These are phyloP conservation scores for Silvanus unidentatus DNA, from an alignment of 2,888 invertebrate genomes.

Conservation along the genomic window DNA sequence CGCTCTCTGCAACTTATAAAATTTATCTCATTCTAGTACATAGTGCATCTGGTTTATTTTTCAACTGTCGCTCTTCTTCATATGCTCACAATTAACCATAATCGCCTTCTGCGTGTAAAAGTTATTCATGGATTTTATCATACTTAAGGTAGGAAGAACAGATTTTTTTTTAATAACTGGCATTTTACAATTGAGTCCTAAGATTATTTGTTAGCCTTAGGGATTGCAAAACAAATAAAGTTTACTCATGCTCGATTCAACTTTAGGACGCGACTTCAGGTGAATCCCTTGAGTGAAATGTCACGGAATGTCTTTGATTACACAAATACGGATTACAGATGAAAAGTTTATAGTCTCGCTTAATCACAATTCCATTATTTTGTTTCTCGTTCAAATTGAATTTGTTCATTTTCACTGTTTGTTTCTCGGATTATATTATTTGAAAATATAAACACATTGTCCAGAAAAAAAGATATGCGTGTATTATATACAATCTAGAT, in stretches of 20 bases:
- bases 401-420: too few species aligned
- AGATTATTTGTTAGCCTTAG: slow-evolving; percentile 14
- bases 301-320: slow-evolving; percentile 30
- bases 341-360: slow-evolving; percentile 27
- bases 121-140: slow-evolving; percentile 31
- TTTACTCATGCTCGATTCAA: slow-evolving; percentile 23
- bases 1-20: not conserved
- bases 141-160: slow-evolving; percentile 27
- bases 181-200: not conserved
- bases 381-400: too few species aligned
- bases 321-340: slow-evolving; percentile 29
- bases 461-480: too few species aligned
- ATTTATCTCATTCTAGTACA: not conserved
- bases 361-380: not conserved
- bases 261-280: slow-evolving; percentile 24
- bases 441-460: too few species aligned
- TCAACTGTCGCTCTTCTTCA: too few species aligned
- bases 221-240: slow-evolving; percentile 26
- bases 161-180: not conserved
- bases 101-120: too few species aligned
- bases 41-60: too few species aligned
- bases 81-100: too few species aligned
- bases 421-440: too few species aligned
- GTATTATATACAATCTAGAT: too few species aligned
- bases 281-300: slow-evolving; percentile 28